phyloP scores from a whole-genome alignment of 2,113 vertebrate genomes.

The Oryzias javanicus region DNA sequence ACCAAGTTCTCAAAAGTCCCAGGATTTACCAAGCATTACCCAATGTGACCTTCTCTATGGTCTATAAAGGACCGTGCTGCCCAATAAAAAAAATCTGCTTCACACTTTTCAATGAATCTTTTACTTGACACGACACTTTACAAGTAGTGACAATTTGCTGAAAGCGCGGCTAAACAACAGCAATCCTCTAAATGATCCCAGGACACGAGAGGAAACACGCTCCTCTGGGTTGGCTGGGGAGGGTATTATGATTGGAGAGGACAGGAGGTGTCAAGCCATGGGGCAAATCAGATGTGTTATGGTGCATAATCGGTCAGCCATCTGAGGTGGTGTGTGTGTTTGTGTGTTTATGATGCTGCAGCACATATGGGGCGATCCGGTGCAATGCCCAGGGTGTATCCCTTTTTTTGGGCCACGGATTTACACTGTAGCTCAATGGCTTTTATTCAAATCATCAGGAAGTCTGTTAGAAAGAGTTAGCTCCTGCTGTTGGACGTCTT shows the following conservation, averaged over 20 bases:
- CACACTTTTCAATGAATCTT: slow-evolving; percentile 40
- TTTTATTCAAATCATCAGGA: too few species aligned
- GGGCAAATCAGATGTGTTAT: slow-evolving; percentile 70
- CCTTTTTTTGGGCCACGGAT: too few species aligned
- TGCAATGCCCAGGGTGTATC: slow-evolving; percentile 53
- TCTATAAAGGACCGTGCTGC: slow-evolving; percentile 13
- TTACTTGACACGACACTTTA: slow-evolving; percentile 34
- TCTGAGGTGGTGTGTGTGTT: slow-evolving; percentile 50
- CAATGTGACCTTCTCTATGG: slow-evolving; percentile 41
- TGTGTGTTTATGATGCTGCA: slow-evolving; percentile 30
- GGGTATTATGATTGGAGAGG: slow-evolving; percentile 56
- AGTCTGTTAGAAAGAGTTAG: too few species aligned
- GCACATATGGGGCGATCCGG: slow-evolving; percentile 39
- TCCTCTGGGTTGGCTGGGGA: slow-evolving; percentile 14
- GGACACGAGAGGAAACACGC: slow-evolving; percentile 42
- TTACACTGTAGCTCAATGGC: too few species aligned
- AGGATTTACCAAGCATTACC: slow-evolving; percentile 49
- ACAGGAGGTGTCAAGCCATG: slow-evolving; percentile 70
- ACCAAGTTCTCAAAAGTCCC: slow-evolving; percentile 24
- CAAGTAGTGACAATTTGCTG: slow-evolving; percentile 57
- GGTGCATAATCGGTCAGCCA: slow-evolving; percentile 60
- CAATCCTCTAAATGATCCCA: slow-evolving; percentile 25
- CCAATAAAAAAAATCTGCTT: slow-evolving; percentile 20
- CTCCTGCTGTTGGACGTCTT: too few species aligned
- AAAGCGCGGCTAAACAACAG: slow-evolving; percentile 12